Percentiles rank a stretch among this genome's conserved stretches.
phyloP scores from a whole-genome alignment of 2,888 invertebrate species.

The Dryobotodes eremita region DNA sequence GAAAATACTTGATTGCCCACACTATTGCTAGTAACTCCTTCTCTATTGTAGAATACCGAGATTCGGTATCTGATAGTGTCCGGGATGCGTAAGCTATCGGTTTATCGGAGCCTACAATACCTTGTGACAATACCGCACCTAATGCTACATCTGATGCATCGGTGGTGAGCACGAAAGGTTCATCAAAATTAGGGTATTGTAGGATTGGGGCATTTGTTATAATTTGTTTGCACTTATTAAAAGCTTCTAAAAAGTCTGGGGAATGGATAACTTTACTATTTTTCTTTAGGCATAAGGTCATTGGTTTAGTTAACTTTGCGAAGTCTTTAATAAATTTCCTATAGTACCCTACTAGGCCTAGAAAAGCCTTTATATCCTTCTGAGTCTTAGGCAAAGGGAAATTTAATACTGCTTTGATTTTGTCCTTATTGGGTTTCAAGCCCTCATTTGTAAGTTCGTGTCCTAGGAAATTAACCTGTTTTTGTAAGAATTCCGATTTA shows the following conservation, averaged over 20 bases:
- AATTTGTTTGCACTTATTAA: no score
- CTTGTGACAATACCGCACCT: not conserved
- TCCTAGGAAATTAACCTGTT: no score
- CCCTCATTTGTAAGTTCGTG: no score
- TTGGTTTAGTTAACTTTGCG: not conserved
- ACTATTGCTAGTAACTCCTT: conserved; percentile 76
- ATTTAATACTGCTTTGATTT: conserved; percentile 45
- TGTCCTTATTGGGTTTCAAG: no score
- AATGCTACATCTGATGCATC: not conserved
- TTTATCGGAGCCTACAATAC: not conserved
- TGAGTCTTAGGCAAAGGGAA: conserved; percentile 64
- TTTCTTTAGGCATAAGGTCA: conserved; percentile 43
- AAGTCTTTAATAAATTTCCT: not conserved
- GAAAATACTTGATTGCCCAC: conserved; percentile 74
- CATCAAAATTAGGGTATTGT: no score
- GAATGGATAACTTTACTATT: conserved; percentile 23
- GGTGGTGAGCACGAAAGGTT: no score
- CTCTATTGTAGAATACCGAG: conserved; percentile 69
- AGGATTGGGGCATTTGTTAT: no score
- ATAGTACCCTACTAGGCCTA: conserved; percentile 3
- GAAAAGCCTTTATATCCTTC: not conserved
- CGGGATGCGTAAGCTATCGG: no score
- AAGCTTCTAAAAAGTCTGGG: no score
- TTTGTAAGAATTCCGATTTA: no score
- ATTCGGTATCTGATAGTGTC: conserved; percentile 58